phyloP scores from a whole-genome alignment of 1,140 invertebrate genomes.

The Gryllus bimaculatus region DNA sequence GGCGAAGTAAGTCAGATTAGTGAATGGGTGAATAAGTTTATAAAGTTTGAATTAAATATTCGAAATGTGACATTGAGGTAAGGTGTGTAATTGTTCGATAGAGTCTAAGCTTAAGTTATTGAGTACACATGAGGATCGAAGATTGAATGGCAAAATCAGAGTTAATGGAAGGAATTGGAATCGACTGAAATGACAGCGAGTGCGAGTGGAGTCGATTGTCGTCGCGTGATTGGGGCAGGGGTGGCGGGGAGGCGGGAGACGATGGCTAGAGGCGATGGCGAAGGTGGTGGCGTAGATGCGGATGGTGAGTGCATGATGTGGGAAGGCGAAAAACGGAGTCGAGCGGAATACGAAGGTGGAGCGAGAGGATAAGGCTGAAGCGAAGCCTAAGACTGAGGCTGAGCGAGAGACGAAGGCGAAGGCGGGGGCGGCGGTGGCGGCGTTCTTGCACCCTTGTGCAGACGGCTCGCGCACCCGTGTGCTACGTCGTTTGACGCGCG shows the following conservation, averaged over 20 bases:
- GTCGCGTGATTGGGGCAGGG: slow-evolving; percentile 13
- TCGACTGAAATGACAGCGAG: neutral
- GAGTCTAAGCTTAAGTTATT: neutral
- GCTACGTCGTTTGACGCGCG: neutral
- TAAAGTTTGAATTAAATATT: too few relatives aligned
- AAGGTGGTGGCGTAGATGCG: neutral
- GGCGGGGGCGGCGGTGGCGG: neutral
- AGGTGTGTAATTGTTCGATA: too few relatives aligned
- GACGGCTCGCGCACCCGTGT: neutral
- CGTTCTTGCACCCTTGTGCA: neutral
- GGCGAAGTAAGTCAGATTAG: too few relatives aligned
- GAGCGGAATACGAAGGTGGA: too few relatives aligned
- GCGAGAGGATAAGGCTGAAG: too few relatives aligned
- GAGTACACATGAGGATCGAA: neutral
- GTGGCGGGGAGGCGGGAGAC: slow-evolving; percentile 8
- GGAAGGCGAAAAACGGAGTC: slow-evolving; percentile 35
- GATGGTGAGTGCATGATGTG: slow-evolving; percentile 23
- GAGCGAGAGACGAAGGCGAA: slow-evolving; percentile 26
- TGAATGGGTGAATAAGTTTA: too few relatives aligned
- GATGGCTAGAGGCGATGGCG: neutral
- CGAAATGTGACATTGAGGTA: too few relatives aligned
- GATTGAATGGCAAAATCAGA: neutral
- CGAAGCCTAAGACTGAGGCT: too few relatives aligned
- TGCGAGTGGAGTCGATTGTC: too few relatives aligned
- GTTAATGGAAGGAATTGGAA: neutral